A percentile compares a stretch with the other conserved stretches of the same genome.
Conservation (phyloP, 2,113 vertebrate species). For the Entelurus aequoreus region DNA sequence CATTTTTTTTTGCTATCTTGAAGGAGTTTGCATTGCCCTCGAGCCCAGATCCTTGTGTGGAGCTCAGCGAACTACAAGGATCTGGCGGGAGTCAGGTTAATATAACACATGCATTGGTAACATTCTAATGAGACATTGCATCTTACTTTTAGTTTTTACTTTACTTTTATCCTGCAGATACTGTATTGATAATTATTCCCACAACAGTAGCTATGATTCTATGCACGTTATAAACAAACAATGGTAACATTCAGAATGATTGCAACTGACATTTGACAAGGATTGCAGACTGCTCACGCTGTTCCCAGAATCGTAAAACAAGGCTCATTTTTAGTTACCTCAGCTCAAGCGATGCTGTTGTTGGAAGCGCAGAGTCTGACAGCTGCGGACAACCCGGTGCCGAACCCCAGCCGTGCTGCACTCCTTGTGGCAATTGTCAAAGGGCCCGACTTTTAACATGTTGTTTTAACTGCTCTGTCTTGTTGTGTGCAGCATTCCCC, state of each 20-base stretch:
- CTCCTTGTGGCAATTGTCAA: conserved; percentile 41
- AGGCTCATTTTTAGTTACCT: conserved; percentile 61
- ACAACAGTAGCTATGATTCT: neutral
- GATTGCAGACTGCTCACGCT: conserved; percentile 10
- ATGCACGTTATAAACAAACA: neutral
- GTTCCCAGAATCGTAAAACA: conserved; percentile 51
- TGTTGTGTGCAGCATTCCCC: conserved; percentile 33
- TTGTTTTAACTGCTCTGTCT: conserved; percentile 48
- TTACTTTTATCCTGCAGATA: neutral
- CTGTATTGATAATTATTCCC: neutral
- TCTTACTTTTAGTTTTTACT: no score
- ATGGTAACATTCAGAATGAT: neutral
- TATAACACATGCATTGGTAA: neutral
- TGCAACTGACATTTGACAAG: conserved; percentile 4
- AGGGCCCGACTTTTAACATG: conserved; percentile 38
- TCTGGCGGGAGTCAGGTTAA: no score
- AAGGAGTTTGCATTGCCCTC: no score
- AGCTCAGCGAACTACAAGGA: no score
- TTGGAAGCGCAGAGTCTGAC: conserved; percentile 48
- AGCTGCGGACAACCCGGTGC: conserved; percentile 73
- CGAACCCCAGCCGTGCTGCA: conserved; percentile 60
- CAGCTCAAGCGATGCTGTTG: conserved; percentile 52
- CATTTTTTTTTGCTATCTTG: no score
- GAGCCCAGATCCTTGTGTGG: no score
- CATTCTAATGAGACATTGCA: neutral